Evolutionary conservation across 2,888 invertebrate species (phyloP).

Genomic region (Apodemia mormo): DNA sequence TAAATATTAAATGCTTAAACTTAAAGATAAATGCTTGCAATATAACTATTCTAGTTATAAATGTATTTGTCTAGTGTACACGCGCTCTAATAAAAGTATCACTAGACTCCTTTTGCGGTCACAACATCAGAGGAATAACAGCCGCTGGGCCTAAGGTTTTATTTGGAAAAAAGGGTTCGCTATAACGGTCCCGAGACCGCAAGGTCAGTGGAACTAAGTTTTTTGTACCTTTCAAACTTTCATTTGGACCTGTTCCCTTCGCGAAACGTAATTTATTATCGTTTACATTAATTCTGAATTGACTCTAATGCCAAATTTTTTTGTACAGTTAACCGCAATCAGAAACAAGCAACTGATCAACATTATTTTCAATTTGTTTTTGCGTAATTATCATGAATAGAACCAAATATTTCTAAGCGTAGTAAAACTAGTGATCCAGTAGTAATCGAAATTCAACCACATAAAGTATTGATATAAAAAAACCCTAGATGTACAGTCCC

Average conservation of each 20-base stretch:
- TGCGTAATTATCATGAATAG: too few relatives aligned
- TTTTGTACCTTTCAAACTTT: conserved; percentile 48
- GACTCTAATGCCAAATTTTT: conserved; percentile 12
- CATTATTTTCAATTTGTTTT: too few relatives aligned
- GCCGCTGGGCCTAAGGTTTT: conserved; percentile 56
- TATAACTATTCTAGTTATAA: too few relatives aligned
- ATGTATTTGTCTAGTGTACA: too few relatives aligned
- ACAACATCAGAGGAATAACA: conserved; percentile 74
- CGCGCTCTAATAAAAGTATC: too few relatives aligned
- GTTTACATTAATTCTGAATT: conserved; percentile 29
- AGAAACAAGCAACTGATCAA: neutral
- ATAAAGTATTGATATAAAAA: too few relatives aligned
- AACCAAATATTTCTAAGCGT: too few relatives aligned
- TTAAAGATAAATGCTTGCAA: too few relatives aligned
- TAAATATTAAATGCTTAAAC: too few relatives aligned
- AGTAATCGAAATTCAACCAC: too few relatives aligned
- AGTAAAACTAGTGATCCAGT: too few relatives aligned
- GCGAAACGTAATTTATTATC: conserved; percentile 34
- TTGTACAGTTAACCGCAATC: neutral
- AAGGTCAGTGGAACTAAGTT: conserved; percentile 68
- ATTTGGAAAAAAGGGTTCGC: conserved; percentile 51
- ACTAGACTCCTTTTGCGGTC: conserved; percentile 69
- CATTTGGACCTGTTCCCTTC: conserved; percentile 35
- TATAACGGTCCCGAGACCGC: conserved; percentile 62
- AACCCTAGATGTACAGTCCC: too few relatives aligned